Conservation (phyloP, 2,113 vertebrate genomes). For the Rynchops niger region DNA sequence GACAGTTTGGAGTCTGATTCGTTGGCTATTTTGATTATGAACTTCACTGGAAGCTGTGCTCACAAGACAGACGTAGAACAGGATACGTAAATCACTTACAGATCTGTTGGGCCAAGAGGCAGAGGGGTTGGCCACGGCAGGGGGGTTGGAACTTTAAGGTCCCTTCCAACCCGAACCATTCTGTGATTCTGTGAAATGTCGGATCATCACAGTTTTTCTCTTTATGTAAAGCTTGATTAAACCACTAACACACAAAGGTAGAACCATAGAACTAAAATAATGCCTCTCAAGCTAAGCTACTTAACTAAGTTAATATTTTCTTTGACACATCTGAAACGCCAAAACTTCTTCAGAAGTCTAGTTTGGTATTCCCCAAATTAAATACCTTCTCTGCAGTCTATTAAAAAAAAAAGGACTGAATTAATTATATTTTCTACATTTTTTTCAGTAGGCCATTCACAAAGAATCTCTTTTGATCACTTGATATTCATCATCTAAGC, state of each 20-base stretch:
- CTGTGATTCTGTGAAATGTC: background rate
- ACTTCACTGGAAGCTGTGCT: background rate
- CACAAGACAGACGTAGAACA: background rate
- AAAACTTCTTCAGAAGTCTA: background rate
- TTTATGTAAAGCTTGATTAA: background rate
- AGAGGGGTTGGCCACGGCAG: too few species aligned
- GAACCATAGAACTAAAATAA: background rate
- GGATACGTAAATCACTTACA: background rate
- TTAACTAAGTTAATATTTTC: background rate
- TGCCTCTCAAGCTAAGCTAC: background rate
- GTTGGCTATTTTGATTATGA: background rate
- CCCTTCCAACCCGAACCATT: too few species aligned
- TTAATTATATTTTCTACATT: background rate
- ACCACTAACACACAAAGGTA: background rate
- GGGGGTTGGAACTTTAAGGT: too few species aligned
- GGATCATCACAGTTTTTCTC: background rate
- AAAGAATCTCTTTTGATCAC: background rate
- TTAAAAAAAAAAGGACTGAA: background rate
- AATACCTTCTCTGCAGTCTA: background rate
- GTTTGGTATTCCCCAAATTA: background rate
- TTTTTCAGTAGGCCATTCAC: background rate
- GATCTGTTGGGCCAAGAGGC: background rate
- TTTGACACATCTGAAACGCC: background rate
- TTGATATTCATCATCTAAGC: background rate
- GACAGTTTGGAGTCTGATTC: background rate